A percentile compares a stretch with the other conserved stretches of the same genome.
These are phyloP conservation scores for Meloidogyne exigua DNA, from an alignment of 1,140 invertebrate species.

Conservation along the genomic window DNA sequence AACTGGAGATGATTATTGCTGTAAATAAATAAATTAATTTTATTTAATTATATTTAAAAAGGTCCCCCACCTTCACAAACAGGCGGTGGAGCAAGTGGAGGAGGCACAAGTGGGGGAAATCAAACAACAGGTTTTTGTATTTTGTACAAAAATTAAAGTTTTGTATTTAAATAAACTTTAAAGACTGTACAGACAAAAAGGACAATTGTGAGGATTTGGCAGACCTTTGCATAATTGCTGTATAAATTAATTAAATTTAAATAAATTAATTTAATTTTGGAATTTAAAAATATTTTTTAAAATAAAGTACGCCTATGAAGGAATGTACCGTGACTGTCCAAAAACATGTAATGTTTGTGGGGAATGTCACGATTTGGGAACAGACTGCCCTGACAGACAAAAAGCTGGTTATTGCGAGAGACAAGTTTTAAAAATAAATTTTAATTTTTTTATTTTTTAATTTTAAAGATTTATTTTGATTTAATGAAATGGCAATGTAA, in stretches of 20 bases:
- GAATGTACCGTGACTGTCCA: conserved; percentile 25
- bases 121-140: neutral
- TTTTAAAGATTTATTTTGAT: conserved; percentile 23
- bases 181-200: neutral
- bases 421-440: neutral
- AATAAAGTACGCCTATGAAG: conserved; percentile 16
- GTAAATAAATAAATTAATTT: neutral
- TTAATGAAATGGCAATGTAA: conserved; percentile 31
- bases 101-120: neutral
- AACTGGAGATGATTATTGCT: conserved; percentile 9
- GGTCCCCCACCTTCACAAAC: neutral
- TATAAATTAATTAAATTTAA: neutral
- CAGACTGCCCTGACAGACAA: conserved; percentile 19
- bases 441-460: neutral
- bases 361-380: conserved; percentile 30
- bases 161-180: neutral
- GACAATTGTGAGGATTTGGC: neutral
- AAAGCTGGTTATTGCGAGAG: conserved; percentile 1
- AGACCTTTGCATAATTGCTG: conserved; percentile 1
- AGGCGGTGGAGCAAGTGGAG: neutral
- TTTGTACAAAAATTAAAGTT: no score
- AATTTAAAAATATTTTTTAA: neutral
- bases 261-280: no score
- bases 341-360: conserved; percentile 35
- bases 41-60: neutral